phyloP scores from a whole-genome alignment of 2,113 vertebrate species.

The Furnarius figulus region DNA sequence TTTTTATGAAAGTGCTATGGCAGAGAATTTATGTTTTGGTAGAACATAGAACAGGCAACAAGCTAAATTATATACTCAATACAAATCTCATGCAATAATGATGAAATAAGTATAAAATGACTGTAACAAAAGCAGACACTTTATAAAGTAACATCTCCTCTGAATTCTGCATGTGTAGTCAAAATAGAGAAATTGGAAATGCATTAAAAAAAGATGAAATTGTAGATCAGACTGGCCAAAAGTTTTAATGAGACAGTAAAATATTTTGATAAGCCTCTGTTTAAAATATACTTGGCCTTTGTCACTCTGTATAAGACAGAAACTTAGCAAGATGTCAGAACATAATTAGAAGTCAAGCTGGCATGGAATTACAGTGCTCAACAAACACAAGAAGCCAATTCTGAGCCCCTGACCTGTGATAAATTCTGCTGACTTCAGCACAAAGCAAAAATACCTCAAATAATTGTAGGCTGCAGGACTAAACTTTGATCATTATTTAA shows the following conservation, averaged over 20 bases:
- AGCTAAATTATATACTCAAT: conserved; percentile 25
- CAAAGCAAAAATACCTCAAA: neutral
- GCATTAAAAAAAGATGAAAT: conserved; percentile 58
- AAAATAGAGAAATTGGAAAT: conserved; percentile 53
- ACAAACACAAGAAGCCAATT: neutral
- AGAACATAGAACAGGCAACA: conserved; percentile 4
- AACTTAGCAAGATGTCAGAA: neutral
- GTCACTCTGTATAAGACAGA: neutral
- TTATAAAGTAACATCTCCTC: conserved; percentile 49
- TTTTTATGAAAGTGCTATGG: neutral
- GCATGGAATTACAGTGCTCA: neutral
- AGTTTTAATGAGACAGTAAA: conserved; percentile 67
- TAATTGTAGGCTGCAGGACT: neutral
- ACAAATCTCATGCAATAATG: conserved; percentile 31
- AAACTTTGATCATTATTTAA: neutral
- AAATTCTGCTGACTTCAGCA: neutral
- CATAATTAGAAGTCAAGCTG: conserved; percentile 33
- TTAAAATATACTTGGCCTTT: conserved; percentile 18
- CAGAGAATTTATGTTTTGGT: conserved; percentile 4
- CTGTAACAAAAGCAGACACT: conserved; percentile 45
- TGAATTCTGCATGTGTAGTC: conserved; percentile 38
- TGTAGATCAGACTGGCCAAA: conserved; percentile 30
- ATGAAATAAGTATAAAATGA: conserved; percentile 62
- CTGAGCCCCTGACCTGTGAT: neutral
- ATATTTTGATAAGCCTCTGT: conserved; percentile 52